Evolutionary conservation across 2,888 invertebrate species (phyloP).

Genomic region (Gymnosoma rotundatum): DNA sequence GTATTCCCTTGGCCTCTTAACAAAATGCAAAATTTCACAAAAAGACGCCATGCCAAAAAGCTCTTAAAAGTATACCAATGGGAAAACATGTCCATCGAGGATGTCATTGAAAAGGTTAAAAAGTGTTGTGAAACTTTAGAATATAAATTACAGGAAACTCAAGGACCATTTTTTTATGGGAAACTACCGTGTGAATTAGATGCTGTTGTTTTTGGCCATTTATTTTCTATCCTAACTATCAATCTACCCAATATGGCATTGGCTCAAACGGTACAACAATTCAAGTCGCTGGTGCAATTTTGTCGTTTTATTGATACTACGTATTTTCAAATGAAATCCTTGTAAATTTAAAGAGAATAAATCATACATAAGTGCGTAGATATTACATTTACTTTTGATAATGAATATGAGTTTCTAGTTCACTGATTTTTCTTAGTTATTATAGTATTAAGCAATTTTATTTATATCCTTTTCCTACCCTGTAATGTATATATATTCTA

Average conservation of each 20-base stretch:
- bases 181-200: slow-evolving; percentile 96
- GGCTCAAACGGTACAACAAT: slow-evolving; percentile 90
- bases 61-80: slow-evolving; percentile 91
- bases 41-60: slow-evolving; percentile 87
- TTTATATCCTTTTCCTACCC: too few relatives aligned
- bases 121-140: slow-evolving; percentile 94
- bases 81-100: slow-evolving; percentile 90
- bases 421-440: too few relatives aligned
- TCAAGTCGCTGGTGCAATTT: slow-evolving; percentile 90
- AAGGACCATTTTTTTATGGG: slow-evolving; percentile 87
- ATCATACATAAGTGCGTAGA: background rate
- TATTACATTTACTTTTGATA: too few relatives aligned
- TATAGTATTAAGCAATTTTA: too few relatives aligned
- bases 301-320: slow-evolving; percentile 92
- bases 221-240: slow-evolving; percentile 97
- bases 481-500: too few relatives aligned
- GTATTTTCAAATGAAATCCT: slow-evolving; percentile 84
- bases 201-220: slow-evolving; percentile 97
- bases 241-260: slow-evolving; percentile 91
- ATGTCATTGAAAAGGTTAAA: slow-evolving; percentile 88
- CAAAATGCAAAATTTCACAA: slow-evolving; percentile 90
- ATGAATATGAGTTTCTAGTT: too few relatives aligned
- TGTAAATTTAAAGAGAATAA: background rate
- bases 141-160: slow-evolving; percentile 90
- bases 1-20: slow-evolving; percentile 97